A percentile compares a stretch with the other conserved stretches of the same genome.
phyloP scores from a whole-genome alignment of 1,140 invertebrate genomes.

The Microplitis mediator region DNA sequence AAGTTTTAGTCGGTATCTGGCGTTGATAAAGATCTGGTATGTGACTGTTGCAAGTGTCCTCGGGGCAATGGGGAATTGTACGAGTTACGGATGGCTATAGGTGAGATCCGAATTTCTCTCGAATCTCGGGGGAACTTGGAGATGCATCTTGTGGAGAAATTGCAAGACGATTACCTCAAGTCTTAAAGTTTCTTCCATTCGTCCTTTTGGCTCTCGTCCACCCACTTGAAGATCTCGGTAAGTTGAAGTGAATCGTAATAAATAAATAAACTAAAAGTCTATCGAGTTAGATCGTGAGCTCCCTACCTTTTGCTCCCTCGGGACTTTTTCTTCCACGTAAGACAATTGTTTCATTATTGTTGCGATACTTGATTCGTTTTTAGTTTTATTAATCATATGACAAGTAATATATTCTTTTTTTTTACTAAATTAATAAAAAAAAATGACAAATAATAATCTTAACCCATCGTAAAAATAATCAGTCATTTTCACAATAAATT shows the following conservation, averaged over 20 bases:
- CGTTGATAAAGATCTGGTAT: too few species aligned
- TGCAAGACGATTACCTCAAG: constrained; percentile 5
- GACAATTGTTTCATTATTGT: neutral
- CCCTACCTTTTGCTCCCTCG: constrained; percentile 3
- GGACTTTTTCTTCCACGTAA: neutral
- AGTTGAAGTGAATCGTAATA: constrained; percentile 6
- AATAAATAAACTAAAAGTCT: neutral
- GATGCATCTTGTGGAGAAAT: neutral
- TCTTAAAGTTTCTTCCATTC: neutral
- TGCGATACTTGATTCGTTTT: too few species aligned
- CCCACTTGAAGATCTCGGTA: neutral
- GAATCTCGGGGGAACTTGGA: neutral
- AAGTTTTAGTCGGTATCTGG: neutral
- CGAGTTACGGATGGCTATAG: neutral
- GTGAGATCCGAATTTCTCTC: constrained; percentile 1
- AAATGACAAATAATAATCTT: too few species aligned
- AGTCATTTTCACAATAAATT: too few species aligned
- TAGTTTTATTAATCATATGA: neutral
- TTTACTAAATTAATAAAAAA: too few species aligned
- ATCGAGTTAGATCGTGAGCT: neutral
- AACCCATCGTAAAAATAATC: too few species aligned
- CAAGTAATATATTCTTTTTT: neutral
- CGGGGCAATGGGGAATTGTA: too few species aligned
- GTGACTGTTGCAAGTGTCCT: neutral
- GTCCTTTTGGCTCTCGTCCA: neutral